Evolutionary conservation across 64 coral and sea anemone genomes (phyloP).

Genomic region (Anthopleura sola): DNA sequence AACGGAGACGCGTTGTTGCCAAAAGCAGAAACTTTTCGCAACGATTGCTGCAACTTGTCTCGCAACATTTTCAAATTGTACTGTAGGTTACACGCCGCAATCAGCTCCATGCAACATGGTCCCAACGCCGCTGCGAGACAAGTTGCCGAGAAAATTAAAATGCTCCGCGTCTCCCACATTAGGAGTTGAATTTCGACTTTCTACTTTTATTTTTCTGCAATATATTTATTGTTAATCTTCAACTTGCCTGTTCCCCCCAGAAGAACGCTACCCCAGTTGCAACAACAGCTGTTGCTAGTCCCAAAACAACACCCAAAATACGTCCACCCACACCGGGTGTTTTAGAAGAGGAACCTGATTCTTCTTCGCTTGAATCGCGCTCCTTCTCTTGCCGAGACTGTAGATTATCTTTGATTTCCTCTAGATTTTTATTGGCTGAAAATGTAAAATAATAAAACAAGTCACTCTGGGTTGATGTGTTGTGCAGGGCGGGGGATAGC

Average conservation of each 20-base stretch:
- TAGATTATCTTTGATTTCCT: not conserved
- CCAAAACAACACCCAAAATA: slow-evolving; percentile 24
- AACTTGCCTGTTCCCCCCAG: slow-evolving; percentile 39
- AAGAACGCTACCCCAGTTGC: slow-evolving; percentile 42
- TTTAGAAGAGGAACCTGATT: not conserved
- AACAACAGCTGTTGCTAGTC: slow-evolving; percentile 25
- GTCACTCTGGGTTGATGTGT: not conserved
- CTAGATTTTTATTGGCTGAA: not conserved
- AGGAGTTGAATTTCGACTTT: too few relatives aligned
- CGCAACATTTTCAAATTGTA: too few relatives aligned
- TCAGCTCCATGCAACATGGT: too few relatives aligned
- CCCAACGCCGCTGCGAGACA: too few relatives aligned
- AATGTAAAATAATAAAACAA: not conserved
- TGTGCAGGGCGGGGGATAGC: too few relatives aligned
- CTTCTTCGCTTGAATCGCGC: not conserved
- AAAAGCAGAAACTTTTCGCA: too few relatives aligned
- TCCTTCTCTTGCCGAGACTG: not conserved
- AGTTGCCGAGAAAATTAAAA: too few relatives aligned
- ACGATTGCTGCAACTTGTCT: too few relatives aligned
- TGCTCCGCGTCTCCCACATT: too few relatives aligned
- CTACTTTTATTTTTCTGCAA: not conserved
- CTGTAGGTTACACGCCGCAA: too few relatives aligned
- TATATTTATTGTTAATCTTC: not conserved
- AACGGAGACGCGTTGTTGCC: too few relatives aligned
- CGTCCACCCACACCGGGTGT: not conserved